phyloP scores from a whole-genome alignment of 2,888 invertebrate species.

The Drosophila mimica region DNA sequence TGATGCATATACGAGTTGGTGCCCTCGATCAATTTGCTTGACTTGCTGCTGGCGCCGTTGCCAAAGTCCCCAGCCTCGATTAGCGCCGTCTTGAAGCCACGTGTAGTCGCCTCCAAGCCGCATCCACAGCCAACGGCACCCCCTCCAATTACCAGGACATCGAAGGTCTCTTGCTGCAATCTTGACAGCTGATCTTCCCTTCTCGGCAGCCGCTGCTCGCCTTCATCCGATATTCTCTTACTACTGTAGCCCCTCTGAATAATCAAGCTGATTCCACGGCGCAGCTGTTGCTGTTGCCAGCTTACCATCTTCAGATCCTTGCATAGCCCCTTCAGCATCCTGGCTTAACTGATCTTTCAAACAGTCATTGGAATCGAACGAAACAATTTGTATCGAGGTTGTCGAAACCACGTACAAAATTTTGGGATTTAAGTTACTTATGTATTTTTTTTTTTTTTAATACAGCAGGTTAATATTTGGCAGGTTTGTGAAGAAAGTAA shows the following conservation, averaged over 20 bases:
- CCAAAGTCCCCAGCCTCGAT: slow-evolving; percentile 98
- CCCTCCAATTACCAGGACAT: slow-evolving; percentile 97
- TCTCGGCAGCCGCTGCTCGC: slow-evolving; percentile 87
- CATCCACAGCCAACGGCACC: slow-evolving; percentile 99
- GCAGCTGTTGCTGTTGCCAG: background rate
- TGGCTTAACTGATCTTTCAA: background rate
- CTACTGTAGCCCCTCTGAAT: background rate
- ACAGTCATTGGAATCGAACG: slow-evolving; percentile 15
- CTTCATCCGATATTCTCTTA: no score
- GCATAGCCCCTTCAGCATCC: slow-evolving; percentile 21
- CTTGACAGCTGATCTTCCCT: slow-evolving; percentile 91
- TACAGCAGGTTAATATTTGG: background rate
- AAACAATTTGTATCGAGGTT: slow-evolving; percentile 2
- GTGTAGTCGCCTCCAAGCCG: slow-evolving; percentile 95
- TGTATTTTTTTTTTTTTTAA: background rate
- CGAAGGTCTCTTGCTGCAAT: slow-evolving; percentile 92
- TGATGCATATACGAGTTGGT: slow-evolving; percentile 98
- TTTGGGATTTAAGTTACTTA: background rate
- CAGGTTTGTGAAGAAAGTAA: background rate
- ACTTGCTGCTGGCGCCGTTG: slow-evolving; percentile 96
- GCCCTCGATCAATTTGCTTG: slow-evolving; percentile 99
- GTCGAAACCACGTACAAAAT: background rate
- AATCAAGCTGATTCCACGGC: background rate
- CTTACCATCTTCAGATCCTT: background rate
- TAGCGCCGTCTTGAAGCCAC: slow-evolving; percentile 97